phyloP scores from a whole-genome alignment of 1,140 invertebrate genomes.

The Dinoponera quadriceps region DNA sequence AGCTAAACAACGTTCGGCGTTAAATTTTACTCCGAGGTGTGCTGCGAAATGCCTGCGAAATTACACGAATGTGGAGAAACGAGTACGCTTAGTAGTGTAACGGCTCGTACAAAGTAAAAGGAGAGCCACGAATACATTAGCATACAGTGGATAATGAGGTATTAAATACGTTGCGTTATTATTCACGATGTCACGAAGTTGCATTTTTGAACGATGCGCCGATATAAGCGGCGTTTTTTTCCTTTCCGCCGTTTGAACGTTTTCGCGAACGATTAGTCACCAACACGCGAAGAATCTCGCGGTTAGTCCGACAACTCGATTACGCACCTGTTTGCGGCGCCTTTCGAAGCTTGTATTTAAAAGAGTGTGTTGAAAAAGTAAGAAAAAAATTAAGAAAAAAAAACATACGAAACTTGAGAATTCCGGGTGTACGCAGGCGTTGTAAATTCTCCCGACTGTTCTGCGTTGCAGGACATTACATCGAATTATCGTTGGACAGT shows the following conservation, averaged over 20 bases:
- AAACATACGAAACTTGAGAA: slow-evolving; percentile 2
- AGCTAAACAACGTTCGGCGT: no score
- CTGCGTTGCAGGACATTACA: background rate
- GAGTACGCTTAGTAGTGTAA: slow-evolving; percentile 20
- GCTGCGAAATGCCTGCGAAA: slow-evolving; percentile 70
- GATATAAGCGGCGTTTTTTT: slow-evolving; percentile 13
- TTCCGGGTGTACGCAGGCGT: background rate
- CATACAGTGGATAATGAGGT: slow-evolving; percentile 42
- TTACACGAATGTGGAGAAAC: background rate
- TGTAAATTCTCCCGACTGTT: slow-evolving; percentile 38
- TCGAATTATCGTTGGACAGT: slow-evolving; percentile 13
- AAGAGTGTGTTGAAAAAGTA: background rate
- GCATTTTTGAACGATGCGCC: background rate
- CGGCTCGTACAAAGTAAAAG: slow-evolving; percentile 16
- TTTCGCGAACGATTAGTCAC: slow-evolving; percentile 10
- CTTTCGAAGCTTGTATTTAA: slow-evolving; percentile 5
- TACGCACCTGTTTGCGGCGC: slow-evolving; percentile 13
- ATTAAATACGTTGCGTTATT: slow-evolving; percentile 46
- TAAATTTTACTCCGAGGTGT: slow-evolving; percentile 73
- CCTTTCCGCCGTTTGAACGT: background rate
- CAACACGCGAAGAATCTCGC: background rate
- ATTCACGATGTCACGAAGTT: slow-evolving; percentile 2
- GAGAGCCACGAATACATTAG: slow-evolving; percentile 38
- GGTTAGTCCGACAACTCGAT: slow-evolving; percentile 14
- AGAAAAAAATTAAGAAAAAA: slow-evolving; percentile 2